Evolutionary conservation across 2,888 invertebrate genomes (phyloP).

Genomic region (Stenchaetothrips biformis): DNA sequence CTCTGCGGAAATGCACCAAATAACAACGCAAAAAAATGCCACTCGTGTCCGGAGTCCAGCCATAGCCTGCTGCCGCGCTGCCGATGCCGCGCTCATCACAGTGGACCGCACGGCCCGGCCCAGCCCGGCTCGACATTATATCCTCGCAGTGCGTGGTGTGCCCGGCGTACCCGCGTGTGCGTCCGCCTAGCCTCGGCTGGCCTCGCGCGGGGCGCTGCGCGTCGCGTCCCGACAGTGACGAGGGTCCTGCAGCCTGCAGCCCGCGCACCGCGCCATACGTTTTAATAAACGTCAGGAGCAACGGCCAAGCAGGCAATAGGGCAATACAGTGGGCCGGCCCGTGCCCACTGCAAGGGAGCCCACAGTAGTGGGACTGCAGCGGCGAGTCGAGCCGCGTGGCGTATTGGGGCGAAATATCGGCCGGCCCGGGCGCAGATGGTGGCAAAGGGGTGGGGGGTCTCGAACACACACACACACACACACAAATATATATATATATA

Average conservation of each 20-base stretch:
- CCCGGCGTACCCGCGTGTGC: too few species aligned
- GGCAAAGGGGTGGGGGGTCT: background rate
- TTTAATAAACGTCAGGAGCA: constrained; percentile 11
- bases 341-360: too few species aligned
- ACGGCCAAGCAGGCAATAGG: background rate
- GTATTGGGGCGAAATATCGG: background rate
- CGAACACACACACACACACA: too few species aligned
- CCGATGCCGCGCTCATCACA: background rate
- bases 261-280: background rate
- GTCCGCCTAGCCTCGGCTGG: too few species aligned
- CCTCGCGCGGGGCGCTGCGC: too few species aligned
- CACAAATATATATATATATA: too few species aligned
- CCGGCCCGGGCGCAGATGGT: background rate
- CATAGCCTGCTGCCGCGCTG: too few species aligned
- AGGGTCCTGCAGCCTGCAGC: too few species aligned
- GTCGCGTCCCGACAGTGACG: too few species aligned
- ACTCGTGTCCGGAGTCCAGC: background rate
- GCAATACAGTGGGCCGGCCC: background rate
- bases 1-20: background rate
- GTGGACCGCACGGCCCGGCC: background rate
- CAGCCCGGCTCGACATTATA: too few species aligned
- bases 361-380: too few species aligned
- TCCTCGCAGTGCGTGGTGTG: too few species aligned
- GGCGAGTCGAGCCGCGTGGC: background rate
- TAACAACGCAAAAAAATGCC: background rate